Evolutionary conservation across 2,888 invertebrate genomes (phyloP).

Genomic region (Malthinus flaveolus): DNA sequence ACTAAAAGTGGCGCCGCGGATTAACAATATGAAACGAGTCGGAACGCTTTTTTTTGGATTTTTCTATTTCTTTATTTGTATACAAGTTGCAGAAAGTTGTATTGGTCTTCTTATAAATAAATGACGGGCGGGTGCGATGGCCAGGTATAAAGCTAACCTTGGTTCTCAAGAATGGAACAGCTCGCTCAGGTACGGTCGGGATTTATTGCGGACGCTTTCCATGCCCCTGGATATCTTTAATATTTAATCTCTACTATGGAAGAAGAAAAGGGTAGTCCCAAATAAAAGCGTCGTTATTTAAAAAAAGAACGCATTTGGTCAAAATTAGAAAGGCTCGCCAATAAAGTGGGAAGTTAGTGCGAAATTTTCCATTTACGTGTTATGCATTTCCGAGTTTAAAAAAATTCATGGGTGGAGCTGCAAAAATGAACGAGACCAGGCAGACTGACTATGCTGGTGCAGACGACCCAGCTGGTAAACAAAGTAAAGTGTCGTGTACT

Average conservation of each 20-base stretch:
- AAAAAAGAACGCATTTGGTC: too few species aligned
- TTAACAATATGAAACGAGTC: constrained; percentile 35
- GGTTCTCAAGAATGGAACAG: constrained; percentile 48
- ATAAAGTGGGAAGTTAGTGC: neutral
- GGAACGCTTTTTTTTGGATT: constrained; percentile 23
- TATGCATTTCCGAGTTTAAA: too few species aligned
- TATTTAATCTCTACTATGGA: neutral
- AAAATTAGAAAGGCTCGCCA: too few species aligned
- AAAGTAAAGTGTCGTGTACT: constrained; percentile 25
- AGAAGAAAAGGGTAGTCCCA: neutral
- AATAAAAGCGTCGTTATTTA: too few species aligned
- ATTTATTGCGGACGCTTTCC: constrained; percentile 44
- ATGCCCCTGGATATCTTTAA: constrained; percentile 3
- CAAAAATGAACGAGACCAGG: neutral
- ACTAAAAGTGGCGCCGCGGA: constrained; percentile 22
- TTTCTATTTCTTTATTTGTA: constrained; percentile 34
- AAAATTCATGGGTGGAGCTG: too few species aligned
- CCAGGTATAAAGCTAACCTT: constrained; percentile 50
- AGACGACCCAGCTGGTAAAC: constrained; percentile 22
- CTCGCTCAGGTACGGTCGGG: constrained; percentile 48
- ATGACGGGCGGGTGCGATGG: constrained; percentile 45
- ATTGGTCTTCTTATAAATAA: constrained; percentile 44
- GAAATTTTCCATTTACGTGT: neutral
- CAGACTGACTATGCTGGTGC: constrained; percentile 8
- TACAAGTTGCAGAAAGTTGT: constrained; percentile 40